Evolutionary conservation across 2,113 vertebrate genomes (phyloP).

Genomic region (Callionymus lyra): DNA sequence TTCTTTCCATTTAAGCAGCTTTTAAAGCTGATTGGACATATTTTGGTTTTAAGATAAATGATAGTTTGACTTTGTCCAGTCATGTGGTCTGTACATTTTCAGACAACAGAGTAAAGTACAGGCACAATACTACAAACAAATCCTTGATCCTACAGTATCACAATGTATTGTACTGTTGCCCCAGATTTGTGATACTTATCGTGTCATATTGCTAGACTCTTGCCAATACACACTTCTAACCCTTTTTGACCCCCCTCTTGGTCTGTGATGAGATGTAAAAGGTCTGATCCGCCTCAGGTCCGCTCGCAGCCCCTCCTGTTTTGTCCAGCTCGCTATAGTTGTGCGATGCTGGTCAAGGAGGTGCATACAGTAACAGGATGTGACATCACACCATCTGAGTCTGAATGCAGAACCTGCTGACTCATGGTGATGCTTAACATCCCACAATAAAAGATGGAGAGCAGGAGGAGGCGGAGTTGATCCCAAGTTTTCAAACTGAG

Average conservation of each 20-base stretch:
- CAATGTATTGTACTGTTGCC: no score
- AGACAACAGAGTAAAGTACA: no score
- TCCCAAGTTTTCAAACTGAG: slow-evolving; percentile 48
- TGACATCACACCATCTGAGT: slow-evolving; percentile 25
- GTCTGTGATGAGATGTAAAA: slow-evolving; percentile 68
- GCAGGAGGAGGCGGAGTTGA: slow-evolving; percentile 28
- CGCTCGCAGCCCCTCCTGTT: slow-evolving; percentile 40
- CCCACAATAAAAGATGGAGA: slow-evolving; percentile 40
- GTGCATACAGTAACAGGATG: slow-evolving; percentile 45
- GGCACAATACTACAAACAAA: no score
- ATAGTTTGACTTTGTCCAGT: no score
- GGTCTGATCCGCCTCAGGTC: slow-evolving; percentile 49
- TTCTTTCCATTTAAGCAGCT: no score
- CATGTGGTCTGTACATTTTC: no score
- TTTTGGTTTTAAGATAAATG: no score
- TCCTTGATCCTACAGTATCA: no score
- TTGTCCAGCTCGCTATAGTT: slow-evolving; percentile 48
- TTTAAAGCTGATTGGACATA: no score
- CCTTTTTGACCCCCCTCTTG: neutral
- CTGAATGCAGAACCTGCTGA: slow-evolving; percentile 19
- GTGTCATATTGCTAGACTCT: no score
- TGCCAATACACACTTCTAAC: no score
- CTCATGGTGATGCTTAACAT: slow-evolving; percentile 13
- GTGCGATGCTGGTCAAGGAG: slow-evolving; percentile 34
- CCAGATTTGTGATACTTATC: no score